phyloP scores from a whole-genome alignment of 2,797 vertebrate species.

The Onychomys leucogaster region DNA sequence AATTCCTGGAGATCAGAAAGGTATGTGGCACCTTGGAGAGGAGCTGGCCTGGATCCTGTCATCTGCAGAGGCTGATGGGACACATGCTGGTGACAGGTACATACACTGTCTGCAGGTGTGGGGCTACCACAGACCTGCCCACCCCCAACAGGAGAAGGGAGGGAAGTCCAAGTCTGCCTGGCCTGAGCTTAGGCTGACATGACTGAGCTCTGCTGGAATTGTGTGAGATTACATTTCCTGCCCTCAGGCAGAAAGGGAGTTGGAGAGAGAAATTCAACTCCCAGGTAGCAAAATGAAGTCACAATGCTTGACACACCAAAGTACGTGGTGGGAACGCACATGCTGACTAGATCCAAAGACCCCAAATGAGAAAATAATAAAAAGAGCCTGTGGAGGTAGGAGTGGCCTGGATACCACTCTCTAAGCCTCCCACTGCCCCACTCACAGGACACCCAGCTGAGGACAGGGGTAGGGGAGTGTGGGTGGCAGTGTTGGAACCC shows the following conservation, averaged over 20 bases:
- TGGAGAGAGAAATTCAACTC: constrained; percentile 41
- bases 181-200: background rate
- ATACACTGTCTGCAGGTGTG: rapidly evolving
- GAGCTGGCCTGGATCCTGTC: background rate
- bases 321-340: background rate
- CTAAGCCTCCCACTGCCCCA: background rate
- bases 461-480: rapidly evolving
- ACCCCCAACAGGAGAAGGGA: background rate
- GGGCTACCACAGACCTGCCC: rapidly evolving
- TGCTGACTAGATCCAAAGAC: background rate
- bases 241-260: constrained; percentile 49
- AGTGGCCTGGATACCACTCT: rapidly evolving
- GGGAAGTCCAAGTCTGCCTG: background rate
- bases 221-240: constrained; percentile 69
- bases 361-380: background rate
- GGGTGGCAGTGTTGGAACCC: rapidly evolving
- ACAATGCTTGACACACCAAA: background rate
- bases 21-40: rapidly evolving
- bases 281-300: constrained; percentile 56
- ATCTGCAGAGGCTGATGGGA: rapidly evolving
- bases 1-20: background rate
- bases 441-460: background rate
- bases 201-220: constrained; percentile 58
- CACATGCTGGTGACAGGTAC: rapidly evolving
- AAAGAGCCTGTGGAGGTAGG: background rate